Evolutionary conservation across 2,888 invertebrate species (phyloP).

Genomic region (Agrilus mali): DNA sequence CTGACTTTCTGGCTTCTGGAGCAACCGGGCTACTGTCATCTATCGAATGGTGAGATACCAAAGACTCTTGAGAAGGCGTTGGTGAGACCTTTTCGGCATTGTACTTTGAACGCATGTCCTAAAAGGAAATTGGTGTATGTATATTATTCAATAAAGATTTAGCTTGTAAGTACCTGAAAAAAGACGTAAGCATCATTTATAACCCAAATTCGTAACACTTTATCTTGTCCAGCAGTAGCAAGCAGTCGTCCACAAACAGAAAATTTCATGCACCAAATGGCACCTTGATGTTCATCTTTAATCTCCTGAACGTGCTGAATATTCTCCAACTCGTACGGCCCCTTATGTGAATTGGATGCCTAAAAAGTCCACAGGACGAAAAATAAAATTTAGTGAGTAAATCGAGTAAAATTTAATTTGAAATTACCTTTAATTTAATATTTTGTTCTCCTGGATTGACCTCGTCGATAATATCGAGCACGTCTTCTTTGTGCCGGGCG

Average conservation of each 20-base stretch:
- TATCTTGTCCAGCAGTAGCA: slow-evolving; percentile 96
- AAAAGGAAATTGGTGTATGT: slow-evolving; percentile 16
- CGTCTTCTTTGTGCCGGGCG: slow-evolving; percentile 76
- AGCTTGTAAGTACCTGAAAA: slow-evolving; percentile 12
- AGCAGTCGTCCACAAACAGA: slow-evolving; percentile 88
- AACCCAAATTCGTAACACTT: slow-evolving; percentile 89
- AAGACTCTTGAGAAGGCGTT: slow-evolving; percentile 83
- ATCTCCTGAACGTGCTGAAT: slow-evolving; percentile 77
- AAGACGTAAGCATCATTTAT: slow-evolving; percentile 78
- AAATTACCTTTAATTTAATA: slow-evolving; percentile 62
- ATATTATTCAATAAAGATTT: too few species aligned
- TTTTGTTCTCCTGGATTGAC: slow-evolving; percentile 65
- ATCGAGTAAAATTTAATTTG: not conserved
- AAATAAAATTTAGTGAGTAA: not conserved
- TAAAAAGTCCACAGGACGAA: slow-evolving; percentile 9
- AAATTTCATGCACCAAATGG: slow-evolving; percentile 99
- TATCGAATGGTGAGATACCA: slow-evolving; percentile 64
- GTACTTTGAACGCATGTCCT: slow-evolving; percentile 93
- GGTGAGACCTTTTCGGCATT: slow-evolving; percentile 86
- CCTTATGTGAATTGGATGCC: slow-evolving; percentile 91
- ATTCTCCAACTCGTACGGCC: slow-evolving; percentile 90
- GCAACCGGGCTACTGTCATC: slow-evolving; percentile 47
- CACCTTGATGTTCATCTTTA: slow-evolving; percentile 59
- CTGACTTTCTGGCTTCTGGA: slow-evolving; percentile 46
- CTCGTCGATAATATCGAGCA: slow-evolving; percentile 73